A percentile compares a stretch with the other conserved stretches of the same genome.
These are phyloP conservation scores for Leucophenga montana DNA, from an alignment of 2,888 invertebrate genomes.

Conservation along the genomic window DNA sequence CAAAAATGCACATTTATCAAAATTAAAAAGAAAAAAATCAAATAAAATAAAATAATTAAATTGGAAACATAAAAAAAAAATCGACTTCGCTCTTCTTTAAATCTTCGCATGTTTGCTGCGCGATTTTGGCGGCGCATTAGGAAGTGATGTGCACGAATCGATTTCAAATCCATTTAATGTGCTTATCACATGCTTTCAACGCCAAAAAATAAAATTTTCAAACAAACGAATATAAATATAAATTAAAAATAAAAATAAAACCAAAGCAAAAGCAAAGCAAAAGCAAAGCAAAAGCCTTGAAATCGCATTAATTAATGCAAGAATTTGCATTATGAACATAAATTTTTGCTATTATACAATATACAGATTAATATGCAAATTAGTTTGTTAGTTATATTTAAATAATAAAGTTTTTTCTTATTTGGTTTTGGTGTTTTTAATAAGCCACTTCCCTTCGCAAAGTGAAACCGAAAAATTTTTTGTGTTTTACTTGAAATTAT, in stretches of 20 bases:
- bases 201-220: neutral
- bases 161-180: neutral
- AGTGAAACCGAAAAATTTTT: neutral
- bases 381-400: too few relatives aligned
- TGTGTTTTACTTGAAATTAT: neutral
- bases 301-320: neutral
- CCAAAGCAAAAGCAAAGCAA: neutral
- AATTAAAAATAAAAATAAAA: neutral
- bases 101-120: too few relatives aligned
- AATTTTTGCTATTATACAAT: slow-evolving; percentile 1
- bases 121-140: neutral
- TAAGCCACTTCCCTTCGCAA: too few relatives aligned
- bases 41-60: neutral
- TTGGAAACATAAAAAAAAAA: too few relatives aligned
- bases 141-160: slow-evolving; percentile 2
- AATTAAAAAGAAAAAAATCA: neutral
- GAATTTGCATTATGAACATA: slow-evolving; percentile 12
- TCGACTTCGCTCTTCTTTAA: too few relatives aligned
- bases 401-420: too few relatives aligned
- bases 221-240: neutral
- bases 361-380: neutral
- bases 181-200: slow-evolving; percentile 7
- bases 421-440: too few relatives aligned
- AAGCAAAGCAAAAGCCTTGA: slow-evolving; percentile 4
- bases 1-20: neutral